Percentiles rank a stretch among this genome's conserved stretches.
Conservation (phyloP, 1,140 invertebrate species). For the Dendroctonus valens region DNA sequence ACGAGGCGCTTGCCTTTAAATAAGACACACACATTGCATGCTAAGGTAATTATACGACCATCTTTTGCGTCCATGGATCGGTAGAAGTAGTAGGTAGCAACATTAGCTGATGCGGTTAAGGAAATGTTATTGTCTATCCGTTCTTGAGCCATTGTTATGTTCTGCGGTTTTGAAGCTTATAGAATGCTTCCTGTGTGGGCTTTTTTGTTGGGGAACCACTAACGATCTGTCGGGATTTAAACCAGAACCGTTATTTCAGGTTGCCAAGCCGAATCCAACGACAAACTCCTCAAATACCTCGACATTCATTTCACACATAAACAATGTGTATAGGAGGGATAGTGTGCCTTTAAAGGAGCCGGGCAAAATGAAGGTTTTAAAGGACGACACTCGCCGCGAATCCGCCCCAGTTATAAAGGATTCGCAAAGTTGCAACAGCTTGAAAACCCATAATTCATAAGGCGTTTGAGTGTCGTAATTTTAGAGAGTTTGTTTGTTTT, state of each 20-base stretch:
- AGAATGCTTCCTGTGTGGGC: too few species aligned
- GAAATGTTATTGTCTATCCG: too few species aligned
- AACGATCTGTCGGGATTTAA: too few species aligned
- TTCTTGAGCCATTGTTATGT: too few species aligned
- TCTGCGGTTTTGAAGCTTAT: too few species aligned
- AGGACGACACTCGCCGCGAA: constrained; percentile 40
- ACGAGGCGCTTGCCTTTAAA: neutral
- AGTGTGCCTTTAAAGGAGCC: constrained; percentile 43
- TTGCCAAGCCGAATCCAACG: constrained; percentile 43
- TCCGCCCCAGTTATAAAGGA: constrained; percentile 47
- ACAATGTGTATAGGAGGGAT: constrained; percentile 42
- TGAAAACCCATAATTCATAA: constrained; percentile 46
- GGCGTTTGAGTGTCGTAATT: constrained; percentile 1
- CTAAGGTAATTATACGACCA: neutral
- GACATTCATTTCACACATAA: constrained; percentile 49
- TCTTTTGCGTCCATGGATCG: neutral
- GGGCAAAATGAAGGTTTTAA: constrained; percentile 18
- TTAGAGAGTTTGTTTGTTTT: neutral
- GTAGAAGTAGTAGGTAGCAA: too few species aligned
- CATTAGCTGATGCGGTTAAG: too few species aligned
- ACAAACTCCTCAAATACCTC: constrained; percentile 35
- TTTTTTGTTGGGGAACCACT: too few species aligned
- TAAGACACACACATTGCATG: neutral
- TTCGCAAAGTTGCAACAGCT: constrained; percentile 49
- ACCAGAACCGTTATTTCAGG: constrained; percentile 10